A percentile compares a stretch with the other conserved stretches of the same genome.
These are phyloP conservation scores for Mycalesis mineus DNA, from an alignment of 2,888 invertebrate genomes.

Conservation along the genomic window DNA sequence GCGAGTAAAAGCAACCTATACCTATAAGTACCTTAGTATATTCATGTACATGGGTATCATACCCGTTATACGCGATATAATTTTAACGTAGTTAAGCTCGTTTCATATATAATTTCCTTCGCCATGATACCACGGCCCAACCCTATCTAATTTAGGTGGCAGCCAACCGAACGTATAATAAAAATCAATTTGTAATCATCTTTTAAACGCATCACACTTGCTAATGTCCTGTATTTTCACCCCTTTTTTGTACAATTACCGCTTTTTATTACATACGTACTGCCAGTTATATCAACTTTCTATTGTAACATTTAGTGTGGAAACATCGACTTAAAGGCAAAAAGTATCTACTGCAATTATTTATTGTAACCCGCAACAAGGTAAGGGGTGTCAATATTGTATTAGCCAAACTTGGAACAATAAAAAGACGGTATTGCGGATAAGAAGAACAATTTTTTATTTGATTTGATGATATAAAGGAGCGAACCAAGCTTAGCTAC, in stretches of 20 bases:
- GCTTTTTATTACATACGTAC: neutral
- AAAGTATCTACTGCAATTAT: no score
- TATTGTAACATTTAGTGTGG: neutral
- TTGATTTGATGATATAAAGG: no score
- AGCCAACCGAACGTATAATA: constrained; percentile 49
- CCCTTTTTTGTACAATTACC: constrained; percentile 36
- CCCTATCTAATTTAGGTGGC: constrained; percentile 35
- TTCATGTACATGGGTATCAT: neutral
- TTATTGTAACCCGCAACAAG: no score
- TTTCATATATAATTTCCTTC: constrained; percentile 22
- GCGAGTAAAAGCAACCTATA: no score
- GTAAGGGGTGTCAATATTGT: no score
- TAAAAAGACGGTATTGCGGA: no score
- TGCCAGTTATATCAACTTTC: constrained; percentile 11
- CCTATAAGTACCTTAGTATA: no score
- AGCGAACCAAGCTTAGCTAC: no score
- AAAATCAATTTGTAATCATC: constrained; percentile 64
- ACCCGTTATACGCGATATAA: constrained; percentile 3
- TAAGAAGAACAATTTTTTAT: no score
- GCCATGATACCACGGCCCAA: constrained; percentile 30
- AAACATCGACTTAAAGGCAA: no score
- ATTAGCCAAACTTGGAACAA: no score
- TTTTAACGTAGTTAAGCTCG: constrained; percentile 14
- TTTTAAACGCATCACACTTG: constrained; percentile 57
- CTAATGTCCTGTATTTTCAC: constrained; percentile 40